Evolutionary conservation across 2,113 vertebrate species (phyloP).

Genomic region (Scortum barcoo): DNA sequence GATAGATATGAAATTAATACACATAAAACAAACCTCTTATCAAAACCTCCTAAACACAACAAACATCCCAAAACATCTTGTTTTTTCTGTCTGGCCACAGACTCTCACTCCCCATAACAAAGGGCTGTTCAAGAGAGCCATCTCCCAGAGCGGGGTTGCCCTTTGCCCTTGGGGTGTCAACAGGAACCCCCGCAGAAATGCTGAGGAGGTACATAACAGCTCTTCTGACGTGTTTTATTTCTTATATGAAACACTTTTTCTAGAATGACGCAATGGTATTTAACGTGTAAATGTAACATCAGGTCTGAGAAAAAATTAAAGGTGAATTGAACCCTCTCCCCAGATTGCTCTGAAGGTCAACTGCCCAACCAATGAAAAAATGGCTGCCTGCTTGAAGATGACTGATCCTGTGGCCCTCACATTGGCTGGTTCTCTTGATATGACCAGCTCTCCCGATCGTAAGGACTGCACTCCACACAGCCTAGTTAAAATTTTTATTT

Average conservation of each 20-base stretch:
- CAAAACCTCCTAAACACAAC: no score
- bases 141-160: no score
- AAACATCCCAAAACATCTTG: no score
- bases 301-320: background rate
- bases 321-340: background rate
- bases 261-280: background rate
- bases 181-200: no score
- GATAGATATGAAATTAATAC: no score
- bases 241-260: background rate
- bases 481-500: background rate
- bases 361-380: slow-evolving; percentile 83
- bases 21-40: no score
- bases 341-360: slow-evolving; percentile 89
- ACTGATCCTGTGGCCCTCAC: slow-evolving; percentile 86
- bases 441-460: slow-evolving; percentile 79
- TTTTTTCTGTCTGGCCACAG: no score
- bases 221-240: background rate
- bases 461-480: slow-evolving; percentile 14
- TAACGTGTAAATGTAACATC: background rate
- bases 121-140: no score
- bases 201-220: background rate
- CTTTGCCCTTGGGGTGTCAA: no score
- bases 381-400: slow-evolving; percentile 88
- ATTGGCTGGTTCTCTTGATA: slow-evolving; percentile 80
- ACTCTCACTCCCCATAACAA: no score